A percentile compares a stretch with the other conserved stretches of the same genome.
Evolutionary conservation across 1,140 invertebrate species (phyloP).

Genomic region (Cryptotermes secundus): DNA sequence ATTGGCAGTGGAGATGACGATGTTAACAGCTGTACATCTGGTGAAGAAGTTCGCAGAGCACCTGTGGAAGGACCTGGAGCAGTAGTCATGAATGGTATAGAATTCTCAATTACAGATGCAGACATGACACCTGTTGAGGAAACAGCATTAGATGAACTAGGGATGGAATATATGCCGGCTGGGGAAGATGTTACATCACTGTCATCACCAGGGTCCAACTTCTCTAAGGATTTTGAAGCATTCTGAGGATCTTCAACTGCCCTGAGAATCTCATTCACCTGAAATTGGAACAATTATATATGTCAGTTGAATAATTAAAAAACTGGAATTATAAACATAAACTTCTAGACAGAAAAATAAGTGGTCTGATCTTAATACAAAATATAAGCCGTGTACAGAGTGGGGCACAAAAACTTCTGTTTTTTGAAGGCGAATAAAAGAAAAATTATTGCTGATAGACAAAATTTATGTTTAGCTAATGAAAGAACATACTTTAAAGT

Average conservation of each 20-base stretch:
- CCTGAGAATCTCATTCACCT: conserved; percentile 41
- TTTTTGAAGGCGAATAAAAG: too few relatives aligned
- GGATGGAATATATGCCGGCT: background rate
- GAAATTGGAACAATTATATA: conserved; percentile 33
- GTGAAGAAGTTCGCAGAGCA: background rate
- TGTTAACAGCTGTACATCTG: background rate
- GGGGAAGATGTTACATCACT: too few relatives aligned
- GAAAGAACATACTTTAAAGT: too few relatives aligned
- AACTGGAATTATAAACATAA: too few relatives aligned
- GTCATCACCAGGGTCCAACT: too few relatives aligned
- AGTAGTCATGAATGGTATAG: background rate
- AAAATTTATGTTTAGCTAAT: too few relatives aligned
- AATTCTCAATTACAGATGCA: background rate
- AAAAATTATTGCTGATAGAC: too few relatives aligned
- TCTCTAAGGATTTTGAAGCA: background rate
- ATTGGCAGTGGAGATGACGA: background rate
- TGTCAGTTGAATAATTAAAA: background rate
- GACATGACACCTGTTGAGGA: background rate
- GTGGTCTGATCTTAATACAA: too few relatives aligned
- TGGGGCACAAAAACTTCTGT: too few relatives aligned
- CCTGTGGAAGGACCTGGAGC: background rate
- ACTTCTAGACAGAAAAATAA: too few relatives aligned
- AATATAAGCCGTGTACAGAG: too few relatives aligned
- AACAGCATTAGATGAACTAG: background rate
- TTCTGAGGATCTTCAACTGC: conserved; percentile 39